Conservation (phyloP, 2,888 invertebrate genomes). For the Laspeyria flexula region DNA sequence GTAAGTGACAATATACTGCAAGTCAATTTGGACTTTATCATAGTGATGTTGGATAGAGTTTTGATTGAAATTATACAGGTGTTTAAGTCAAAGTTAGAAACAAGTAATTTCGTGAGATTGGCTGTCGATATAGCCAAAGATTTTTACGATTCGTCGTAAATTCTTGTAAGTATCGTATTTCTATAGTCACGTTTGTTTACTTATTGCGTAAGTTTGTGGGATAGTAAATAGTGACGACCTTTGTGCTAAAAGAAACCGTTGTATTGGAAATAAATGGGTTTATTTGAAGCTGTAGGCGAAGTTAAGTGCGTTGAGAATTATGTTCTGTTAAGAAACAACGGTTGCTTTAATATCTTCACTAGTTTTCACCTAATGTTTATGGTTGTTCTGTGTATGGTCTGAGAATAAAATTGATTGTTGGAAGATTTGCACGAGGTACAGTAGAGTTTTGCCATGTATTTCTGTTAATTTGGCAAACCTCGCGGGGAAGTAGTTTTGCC, state of each 20-base stretch:
- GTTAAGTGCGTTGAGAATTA: too few relatives aligned
- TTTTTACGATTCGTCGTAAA: constrained; percentile 54
- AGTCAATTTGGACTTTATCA: not conserved
- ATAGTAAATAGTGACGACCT: constrained; percentile 25
- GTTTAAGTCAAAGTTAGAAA: not conserved
- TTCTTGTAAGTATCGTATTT: constrained; percentile 44
- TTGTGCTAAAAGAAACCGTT: constrained; percentile 23
- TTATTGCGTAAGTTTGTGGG: constrained; percentile 30
- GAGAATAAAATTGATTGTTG: too few relatives aligned
- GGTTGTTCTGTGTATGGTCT: too few relatives aligned
- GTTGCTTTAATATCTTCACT: not conserved
- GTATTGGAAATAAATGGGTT: not conserved
- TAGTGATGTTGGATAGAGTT: accelerated
- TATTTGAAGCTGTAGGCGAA: constrained; percentile 6
- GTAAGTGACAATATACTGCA: constrained; percentile 2
- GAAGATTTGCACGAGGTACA: too few relatives aligned
- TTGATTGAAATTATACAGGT: not conserved
- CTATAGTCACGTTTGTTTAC: constrained; percentile 38
- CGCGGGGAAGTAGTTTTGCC: too few relatives aligned
- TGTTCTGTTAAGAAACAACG: not conserved
- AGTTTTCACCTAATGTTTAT: too few relatives aligned
- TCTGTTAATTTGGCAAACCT: too few relatives aligned
- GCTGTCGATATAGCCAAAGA: constrained; percentile 43
- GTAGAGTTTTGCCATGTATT: too few relatives aligned
- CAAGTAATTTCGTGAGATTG: constrained; percentile 38